phyloP scores from a whole-genome alignment of 2,888 invertebrate species.

The Metalampra italica region DNA sequence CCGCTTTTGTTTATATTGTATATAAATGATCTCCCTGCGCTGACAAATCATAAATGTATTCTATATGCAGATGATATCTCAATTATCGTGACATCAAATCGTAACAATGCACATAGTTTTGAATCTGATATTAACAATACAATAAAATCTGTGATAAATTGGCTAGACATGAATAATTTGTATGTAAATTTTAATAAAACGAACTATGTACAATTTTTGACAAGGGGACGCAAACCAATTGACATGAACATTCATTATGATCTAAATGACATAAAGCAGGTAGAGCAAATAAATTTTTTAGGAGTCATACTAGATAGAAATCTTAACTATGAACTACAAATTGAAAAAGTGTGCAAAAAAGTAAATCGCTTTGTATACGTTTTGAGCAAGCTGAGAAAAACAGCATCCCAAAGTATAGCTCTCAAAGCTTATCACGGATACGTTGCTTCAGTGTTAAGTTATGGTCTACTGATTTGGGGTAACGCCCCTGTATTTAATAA shows the following conservation, averaged over 20 bases:
- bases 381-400: constrained; percentile 4
- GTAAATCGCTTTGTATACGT: constrained; percentile 11
- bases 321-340: constrained; percentile 11
- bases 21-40: neutral
- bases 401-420: constrained; percentile 1
- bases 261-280: constrained; percentile 2
- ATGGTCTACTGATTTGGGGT: constrained; percentile 5
- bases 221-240: neutral
- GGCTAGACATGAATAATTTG: neutral
- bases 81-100: neutral
- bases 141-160: neutral
- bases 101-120: neutral
- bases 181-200: neutral
- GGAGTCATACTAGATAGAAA: constrained; percentile 8
- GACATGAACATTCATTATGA: neutral
- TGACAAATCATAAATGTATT: neutral
- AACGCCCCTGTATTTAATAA: neutral
- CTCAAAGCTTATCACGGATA: constrained; percentile 13
- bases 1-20: neutral
- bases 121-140: neutral
- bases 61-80: neutral
- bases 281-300: constrained; percentile 4
- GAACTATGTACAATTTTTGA: neutral
- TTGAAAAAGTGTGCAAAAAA: constrained; percentile 12
- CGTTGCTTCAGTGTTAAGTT: constrained; percentile 9